Evolutionary conservation across 2,888 invertebrate genomes (phyloP), one percentile per base, ranked within the genome.

Genomic region (Volucella bombylans): DNA sequence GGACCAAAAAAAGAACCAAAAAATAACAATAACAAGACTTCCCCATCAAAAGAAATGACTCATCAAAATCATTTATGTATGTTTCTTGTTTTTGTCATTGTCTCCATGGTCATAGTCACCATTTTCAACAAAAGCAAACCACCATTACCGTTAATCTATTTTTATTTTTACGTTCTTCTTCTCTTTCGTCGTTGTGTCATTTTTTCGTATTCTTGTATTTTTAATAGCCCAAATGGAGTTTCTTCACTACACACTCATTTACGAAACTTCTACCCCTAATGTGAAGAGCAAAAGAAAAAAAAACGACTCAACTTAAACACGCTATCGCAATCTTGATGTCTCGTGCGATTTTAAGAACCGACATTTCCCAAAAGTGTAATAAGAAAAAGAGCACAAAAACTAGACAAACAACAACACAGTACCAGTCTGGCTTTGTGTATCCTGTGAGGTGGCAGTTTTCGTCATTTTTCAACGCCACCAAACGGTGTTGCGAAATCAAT

Each of bases 41-140:
- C 10, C 15, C 65, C 74, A 74, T 74, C 65, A 65, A 74, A 74
- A 38, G 65, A 43, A 76, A 76, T 67, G 74, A 59, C 67, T 67
- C 74, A 76, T 67, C 74, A 76, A 67, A 74, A 67, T 59, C 74
- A 45, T 76, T 67, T 59, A 65, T 47, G 64, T 59, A 65, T 47
- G 64, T 54, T 65, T 68, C 38, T 57, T 54, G n/a, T 67, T 76
- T 50, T 43, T 43, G 55, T 65, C 65, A 57, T 74, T 65, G 64
- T 73, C 39, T 55, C n/a, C 57, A 55, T 65, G 39, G 57, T 49
- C 57, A 41, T 57, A 49, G 74, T 65, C 65, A 57, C 74, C 47
- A 50, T 57, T 74, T 39, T 57, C 49, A 50, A 74, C 74, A 67
- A 74, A 67, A 67, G 67, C 49, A 18, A n/a, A 59, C 65, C 49